A percentile compares a stretch with the other conserved stretches of the same genome.
Conservation (phyloP, 2,113 vertebrate species). For the cat (Felis catus) region DNA sequence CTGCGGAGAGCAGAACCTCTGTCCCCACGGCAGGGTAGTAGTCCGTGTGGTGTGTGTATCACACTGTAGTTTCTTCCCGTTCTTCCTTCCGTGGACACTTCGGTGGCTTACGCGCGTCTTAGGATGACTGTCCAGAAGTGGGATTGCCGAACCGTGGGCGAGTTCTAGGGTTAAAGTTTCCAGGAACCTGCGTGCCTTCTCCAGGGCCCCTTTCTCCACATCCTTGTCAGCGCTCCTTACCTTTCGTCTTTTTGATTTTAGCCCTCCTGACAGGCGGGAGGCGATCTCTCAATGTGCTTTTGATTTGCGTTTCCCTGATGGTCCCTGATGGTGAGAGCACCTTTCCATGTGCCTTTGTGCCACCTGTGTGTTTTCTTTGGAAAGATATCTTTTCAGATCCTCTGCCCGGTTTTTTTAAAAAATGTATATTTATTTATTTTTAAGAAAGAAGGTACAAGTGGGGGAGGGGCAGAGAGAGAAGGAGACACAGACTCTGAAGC, state of each 20-base stretch:
- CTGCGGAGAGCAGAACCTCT: neutral
- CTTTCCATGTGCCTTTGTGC: neutral
- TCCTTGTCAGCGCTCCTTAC: neutral
- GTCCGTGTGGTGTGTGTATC: rapidly evolving
- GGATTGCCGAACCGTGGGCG: neutral
- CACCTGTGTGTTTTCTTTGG: neutral
- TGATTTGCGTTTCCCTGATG: neutral
- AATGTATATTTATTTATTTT: no score
- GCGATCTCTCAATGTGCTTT: neutral
- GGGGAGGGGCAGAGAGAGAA: no score
- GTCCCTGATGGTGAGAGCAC: neutral
- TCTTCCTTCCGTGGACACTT: neutral
- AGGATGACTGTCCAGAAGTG: neutral
- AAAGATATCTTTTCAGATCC: neutral
- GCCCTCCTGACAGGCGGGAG: neutral
- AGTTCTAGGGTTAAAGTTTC: neutral
- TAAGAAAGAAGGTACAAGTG: no score
- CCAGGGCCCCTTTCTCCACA: neutral
- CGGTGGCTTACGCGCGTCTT: neutral
- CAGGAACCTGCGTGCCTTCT: neutral
- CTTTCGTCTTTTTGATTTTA: neutral
- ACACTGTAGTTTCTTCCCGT: neutral
- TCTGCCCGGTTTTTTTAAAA: neutral
- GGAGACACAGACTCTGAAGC: no score
- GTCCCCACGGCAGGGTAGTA: neutral